Evolutionary conservation across 2,888 invertebrate genomes (phyloP), one percentile per base, ranked within the genome.

Genomic region (Achlya flavicornis): DNA sequence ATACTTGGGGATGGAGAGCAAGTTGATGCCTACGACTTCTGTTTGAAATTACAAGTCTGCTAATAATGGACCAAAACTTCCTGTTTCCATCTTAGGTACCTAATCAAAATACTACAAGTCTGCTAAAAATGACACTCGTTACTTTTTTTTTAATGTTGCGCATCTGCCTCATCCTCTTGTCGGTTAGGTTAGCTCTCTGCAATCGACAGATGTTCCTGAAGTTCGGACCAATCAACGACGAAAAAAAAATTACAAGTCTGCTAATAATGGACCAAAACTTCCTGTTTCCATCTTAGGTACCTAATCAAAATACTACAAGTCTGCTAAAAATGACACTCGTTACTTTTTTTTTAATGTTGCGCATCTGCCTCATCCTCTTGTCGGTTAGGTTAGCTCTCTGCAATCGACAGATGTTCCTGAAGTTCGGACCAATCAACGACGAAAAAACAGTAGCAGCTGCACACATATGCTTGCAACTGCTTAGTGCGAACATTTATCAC

Each of bases 391-490:
- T 76, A 75, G 77, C 76, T 72, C 67, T 61, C 61, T 57, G 61
- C 64, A 70, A 72, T 66, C 69, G 74, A 71, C 78, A 78, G 78
- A 79, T 78, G 78, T 68, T 66, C 58, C 64, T 60, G 61, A 66
- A 62, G 60, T 60, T 62, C 59, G 64, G 65, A 38, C 75, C 76
- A 77, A 80, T 75, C 73, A 64, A 58, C 48, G 63, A 32, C 53
- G 58, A 46, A 19, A 63, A 33, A 62, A 66, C 61, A 19, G 19
- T 53, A 64, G 65, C 76, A 75, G 76, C 72, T 76, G 76, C 65
- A 58, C 57, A 61, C 41, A 66, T 57, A 60, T 41, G 12, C 43
- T 6, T 19, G 11, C 41, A 41, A 19, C 5, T 16, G 16, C 3
- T 8, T 58, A n/a, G 38, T 7, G 41, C n/a, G 41, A n/a, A 60